Conservation (phyloP, 2,888 invertebrate species). For the Leptodirus hochenwartii region DNA sequence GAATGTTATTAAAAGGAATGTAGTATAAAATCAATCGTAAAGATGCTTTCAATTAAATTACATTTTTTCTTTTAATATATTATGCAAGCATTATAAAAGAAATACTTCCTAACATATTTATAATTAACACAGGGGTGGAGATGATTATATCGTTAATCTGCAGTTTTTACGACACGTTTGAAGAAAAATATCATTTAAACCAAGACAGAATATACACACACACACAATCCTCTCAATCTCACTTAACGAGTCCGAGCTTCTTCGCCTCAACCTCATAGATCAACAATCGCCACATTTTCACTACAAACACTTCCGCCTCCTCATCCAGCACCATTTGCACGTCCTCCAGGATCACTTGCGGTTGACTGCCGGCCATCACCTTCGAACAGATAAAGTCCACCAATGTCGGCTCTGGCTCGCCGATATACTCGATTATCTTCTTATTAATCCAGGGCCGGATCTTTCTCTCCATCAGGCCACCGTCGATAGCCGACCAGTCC, state of each 20-base stretch:
- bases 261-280: slow-evolving; percentile 99
- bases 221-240: too few relatives aligned
- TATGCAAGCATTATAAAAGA: too few relatives aligned
- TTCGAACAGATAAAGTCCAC: slow-evolving; percentile 99
- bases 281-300: slow-evolving; percentile 99
- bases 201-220: too few relatives aligned
- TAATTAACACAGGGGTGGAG: too few relatives aligned
- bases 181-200: too few relatives aligned
- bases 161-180: too few relatives aligned
- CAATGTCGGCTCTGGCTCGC: slow-evolving; percentile 94
- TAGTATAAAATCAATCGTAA: too few relatives aligned
- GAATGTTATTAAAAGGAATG: too few relatives aligned
- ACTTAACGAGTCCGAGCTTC: slow-evolving; percentile 77
- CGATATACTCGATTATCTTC: slow-evolving; percentile 98
- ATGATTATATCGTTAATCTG: too few relatives aligned
- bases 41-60: too few relatives aligned
- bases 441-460: slow-evolving; percentile 99
- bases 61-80: too few relatives aligned
- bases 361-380: slow-evolving; percentile 82
- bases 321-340: slow-evolving; percentile 99
- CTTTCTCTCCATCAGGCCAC: slow-evolving; percentile 77
- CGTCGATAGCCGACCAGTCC: slow-evolving; percentile 68
- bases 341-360: slow-evolving; percentile 91
- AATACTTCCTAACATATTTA: too few relatives aligned
- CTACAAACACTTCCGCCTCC: slow-evolving; percentile 98